A percentile compares a stretch with the other conserved stretches of the same genome.
Evolutionary conservation across 1,140 invertebrate genomes (phyloP).

Genomic region (Doryteuthis pealeii): DNA sequence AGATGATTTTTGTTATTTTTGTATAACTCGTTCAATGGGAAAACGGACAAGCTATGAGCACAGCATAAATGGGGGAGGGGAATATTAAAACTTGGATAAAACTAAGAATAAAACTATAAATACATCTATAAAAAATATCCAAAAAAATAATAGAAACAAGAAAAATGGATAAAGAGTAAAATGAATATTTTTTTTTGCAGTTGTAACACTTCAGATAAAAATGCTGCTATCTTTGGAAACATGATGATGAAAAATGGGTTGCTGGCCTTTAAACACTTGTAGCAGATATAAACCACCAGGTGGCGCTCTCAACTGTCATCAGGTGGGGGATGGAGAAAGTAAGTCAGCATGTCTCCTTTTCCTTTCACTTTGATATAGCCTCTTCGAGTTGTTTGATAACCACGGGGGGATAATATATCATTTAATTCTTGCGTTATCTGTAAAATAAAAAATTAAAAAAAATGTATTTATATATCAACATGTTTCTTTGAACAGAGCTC

Average conservation of each 20-base stretch:
- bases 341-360: conserved; percentile 88
- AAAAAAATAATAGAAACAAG: not conserved
- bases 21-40: too few relatives aligned
- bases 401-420: conserved; percentile 72
- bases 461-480: not conserved
- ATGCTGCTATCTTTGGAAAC: not conserved
- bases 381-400: conserved; percentile 80
- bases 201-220: not conserved
- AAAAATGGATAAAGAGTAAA: not conserved
- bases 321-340: conserved; percentile 79
- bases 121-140: too few relatives aligned
- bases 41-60: too few relatives aligned
- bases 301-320: not conserved
- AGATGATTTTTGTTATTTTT: too few relatives aligned
- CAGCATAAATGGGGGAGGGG: too few relatives aligned
- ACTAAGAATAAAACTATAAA: too few relatives aligned
- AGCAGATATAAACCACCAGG: not conserved
- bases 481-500: too few relatives aligned
- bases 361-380: conserved; percentile 91
- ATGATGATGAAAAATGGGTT: not conserved
- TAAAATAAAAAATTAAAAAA: conserved; percentile 11
- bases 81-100: too few relatives aligned
- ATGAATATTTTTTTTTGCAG: not conserved
- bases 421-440: conserved; percentile 85
- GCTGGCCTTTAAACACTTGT: not conserved